Conservation (phyloP, 2,113 vertebrate species). For the Spea multiplicata region DNA sequence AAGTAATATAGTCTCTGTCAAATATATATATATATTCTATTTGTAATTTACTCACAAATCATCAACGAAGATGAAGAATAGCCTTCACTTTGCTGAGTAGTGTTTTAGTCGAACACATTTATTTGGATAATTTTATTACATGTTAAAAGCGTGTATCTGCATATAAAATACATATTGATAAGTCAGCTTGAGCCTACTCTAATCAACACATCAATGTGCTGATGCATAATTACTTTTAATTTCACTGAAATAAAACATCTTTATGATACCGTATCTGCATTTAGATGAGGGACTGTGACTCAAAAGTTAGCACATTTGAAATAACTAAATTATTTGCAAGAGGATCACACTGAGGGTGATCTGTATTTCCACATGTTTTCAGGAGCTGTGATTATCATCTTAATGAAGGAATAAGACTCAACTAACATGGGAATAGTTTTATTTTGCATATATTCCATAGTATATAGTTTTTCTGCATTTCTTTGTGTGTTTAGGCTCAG, state of each 20-base stretch:
- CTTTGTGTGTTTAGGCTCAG: no score
- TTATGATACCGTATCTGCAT: background rate
- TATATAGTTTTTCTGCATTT: no score
- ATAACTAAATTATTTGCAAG: background rate
- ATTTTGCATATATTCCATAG: no score
- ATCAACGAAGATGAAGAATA: background rate
- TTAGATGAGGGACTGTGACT: background rate
- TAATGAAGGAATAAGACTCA: no score
- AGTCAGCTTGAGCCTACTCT: background rate
- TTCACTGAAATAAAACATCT: background rate
- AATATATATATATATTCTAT: no score
- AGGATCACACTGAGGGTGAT: background rate
- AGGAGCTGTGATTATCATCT: background rate
- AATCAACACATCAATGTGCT: conserved; percentile 11
- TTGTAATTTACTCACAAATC: background rate
- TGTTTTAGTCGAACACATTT: background rate
- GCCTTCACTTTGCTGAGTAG: no score
- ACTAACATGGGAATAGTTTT: no score
- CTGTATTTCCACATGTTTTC: background rate
- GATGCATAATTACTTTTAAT: conserved; percentile 18
- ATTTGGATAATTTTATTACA: conserved; percentile 9
- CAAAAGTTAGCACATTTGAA: background rate
- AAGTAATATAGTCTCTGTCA: no score
- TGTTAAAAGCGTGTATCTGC: background rate
- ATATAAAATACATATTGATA: conserved; percentile 31